Evolutionary conservation across 2,888 invertebrate genomes (phyloP).

Genomic region (Stictocephala bisonia): DNA sequence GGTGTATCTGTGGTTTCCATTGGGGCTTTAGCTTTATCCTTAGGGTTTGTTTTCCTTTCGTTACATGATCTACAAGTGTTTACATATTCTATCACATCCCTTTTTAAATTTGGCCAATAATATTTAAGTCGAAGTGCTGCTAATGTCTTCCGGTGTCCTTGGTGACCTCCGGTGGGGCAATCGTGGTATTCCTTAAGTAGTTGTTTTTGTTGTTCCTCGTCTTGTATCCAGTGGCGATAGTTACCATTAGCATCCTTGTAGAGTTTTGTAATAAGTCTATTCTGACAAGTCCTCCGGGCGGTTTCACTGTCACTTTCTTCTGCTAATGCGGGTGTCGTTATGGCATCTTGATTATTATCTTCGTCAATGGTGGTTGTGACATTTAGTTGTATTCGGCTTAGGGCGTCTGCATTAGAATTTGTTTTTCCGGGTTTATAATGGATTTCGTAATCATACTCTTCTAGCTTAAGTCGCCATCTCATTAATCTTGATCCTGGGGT

Average conservation of each 20-base stretch:
- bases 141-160: background rate
- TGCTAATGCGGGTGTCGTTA: background rate
- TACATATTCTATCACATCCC: background rate
- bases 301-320: too few species aligned
- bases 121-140: background rate
- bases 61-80: background rate
- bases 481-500: background rate
- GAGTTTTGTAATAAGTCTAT: background rate
- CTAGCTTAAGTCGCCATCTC: background rate
- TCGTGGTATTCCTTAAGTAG: background rate
- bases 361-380: too few species aligned
- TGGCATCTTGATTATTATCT: background rate
- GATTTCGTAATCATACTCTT: background rate
- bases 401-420: slow-evolving; percentile 3
- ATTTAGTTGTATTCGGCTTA: background rate
- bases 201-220: background rate
- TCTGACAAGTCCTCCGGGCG: background rate
- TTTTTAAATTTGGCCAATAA: background rate
- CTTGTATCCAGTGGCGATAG: background rate
- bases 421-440: background rate
- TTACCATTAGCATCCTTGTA: background rate
- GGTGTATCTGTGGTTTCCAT: background rate
- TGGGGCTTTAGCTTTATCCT: background rate
- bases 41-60: background rate
- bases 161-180: slow-evolving; percentile 1